Conservation (phyloP, 2,113 vertebrate genomes). For the Anolis sagrei region DNA sequence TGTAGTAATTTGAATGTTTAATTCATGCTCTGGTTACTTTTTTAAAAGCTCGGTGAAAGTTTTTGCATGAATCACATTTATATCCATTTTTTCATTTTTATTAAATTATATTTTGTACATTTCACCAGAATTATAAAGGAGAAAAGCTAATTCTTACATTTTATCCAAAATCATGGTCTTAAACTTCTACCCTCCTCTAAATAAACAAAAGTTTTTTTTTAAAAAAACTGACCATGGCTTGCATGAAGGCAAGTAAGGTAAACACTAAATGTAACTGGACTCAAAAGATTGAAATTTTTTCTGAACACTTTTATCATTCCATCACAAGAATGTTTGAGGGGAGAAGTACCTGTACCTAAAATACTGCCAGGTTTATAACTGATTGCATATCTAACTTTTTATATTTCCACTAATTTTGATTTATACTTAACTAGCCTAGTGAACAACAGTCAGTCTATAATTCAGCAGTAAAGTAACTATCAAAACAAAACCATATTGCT, state of each 20-base stretch:
- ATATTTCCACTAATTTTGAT: slow-evolving; percentile 66
- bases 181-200: slow-evolving; percentile 54
- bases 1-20: slow-evolving; percentile 18
- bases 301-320: slow-evolving; percentile 75
- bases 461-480: slow-evolving; percentile 53
- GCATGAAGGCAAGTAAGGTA: slow-evolving; percentile 44
- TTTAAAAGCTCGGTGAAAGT: slow-evolving; percentile 48
- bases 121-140: slow-evolving; percentile 51
- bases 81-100: slow-evolving; percentile 64
- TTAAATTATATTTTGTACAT: slow-evolving; percentile 74
- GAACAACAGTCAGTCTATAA: slow-evolving; percentile 44
- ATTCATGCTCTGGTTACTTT: slow-evolving; percentile 46
- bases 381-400: slow-evolving; percentile 73
- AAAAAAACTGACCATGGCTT: slow-evolving; percentile 34
- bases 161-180: slow-evolving; percentile 37
- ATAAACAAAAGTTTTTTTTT: slow-evolving; percentile 32
- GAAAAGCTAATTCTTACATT: slow-evolving; percentile 58
- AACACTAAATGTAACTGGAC: slow-evolving; percentile 49
- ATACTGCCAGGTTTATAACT: slow-evolving; percentile 81
- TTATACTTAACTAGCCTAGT: slow-evolving; percentile 63
- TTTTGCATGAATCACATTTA: slow-evolving; percentile 66
- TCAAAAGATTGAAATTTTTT: slow-evolving; percentile 55
- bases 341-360: slow-evolving; percentile 57
- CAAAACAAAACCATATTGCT: slow-evolving; percentile 55
- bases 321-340: slow-evolving; percentile 65